phyloP scores from a whole-genome alignment of 2,797 vertebrate genomes.

The Vultur gryphus region DNA sequence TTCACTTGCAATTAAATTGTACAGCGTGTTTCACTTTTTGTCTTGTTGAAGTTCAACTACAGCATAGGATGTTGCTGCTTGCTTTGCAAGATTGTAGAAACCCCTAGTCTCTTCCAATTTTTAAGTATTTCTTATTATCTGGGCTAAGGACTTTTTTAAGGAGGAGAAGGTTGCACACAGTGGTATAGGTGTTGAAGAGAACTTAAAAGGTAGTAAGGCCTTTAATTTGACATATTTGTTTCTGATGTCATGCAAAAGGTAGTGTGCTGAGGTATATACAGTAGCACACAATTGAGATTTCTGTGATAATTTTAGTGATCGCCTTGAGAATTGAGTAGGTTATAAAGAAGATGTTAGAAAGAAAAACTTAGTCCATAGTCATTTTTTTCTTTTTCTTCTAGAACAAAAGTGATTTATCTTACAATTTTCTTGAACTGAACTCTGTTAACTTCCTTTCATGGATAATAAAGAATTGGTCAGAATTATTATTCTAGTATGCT shows the following conservation, averaged over 20 bases:
- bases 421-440: background rate
- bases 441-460: background rate
- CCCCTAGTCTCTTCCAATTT: background rate
- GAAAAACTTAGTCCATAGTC: background rate
- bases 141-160: background rate
- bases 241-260: background rate
- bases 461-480: conserved; percentile 26
- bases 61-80: background rate
- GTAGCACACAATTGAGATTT: background rate
- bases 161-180: background rate
- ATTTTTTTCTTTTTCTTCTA: background rate
- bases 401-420: background rate
- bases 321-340: background rate
- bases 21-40: background rate
- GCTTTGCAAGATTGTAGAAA: background rate
- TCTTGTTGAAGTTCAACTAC: background rate
- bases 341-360: background rate
- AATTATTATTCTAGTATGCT: conserved; percentile 33
- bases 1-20: background rate
- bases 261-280: background rate
- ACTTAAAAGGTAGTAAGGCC: background rate
- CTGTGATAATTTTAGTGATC: background rate
- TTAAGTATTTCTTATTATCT: background rate
- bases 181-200: background rate
- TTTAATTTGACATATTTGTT: background rate